Evolutionary conservation across 2,113 vertebrate genomes (phyloP).

Genomic region (Trematomus loennbergii): DNA sequence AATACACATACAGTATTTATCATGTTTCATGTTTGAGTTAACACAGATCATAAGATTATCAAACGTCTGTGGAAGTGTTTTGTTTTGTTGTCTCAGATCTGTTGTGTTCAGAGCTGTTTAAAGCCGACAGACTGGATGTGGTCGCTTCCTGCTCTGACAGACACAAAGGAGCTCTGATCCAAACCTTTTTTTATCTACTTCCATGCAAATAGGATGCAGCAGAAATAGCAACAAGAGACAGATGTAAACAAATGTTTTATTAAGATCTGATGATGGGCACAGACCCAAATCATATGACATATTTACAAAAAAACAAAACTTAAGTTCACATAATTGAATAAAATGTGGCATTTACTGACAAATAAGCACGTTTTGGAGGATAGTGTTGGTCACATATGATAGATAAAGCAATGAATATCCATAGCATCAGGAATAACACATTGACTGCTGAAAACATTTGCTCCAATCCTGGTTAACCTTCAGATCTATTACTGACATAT

Average conservation of each 20-base stretch:
- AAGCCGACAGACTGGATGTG: not conserved
- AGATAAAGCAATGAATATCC: not conserved
- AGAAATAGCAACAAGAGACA: slow-evolving; percentile 21
- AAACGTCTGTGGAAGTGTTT: slow-evolving; percentile 2
- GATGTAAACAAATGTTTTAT: slow-evolving; percentile 50
- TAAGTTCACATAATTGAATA: not conserved
- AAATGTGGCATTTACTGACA: not conserved
- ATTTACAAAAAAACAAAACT: not conserved
- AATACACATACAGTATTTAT: too few relatives aligned
- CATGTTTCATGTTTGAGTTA: too few relatives aligned
- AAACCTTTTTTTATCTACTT: slow-evolving; percentile 2
- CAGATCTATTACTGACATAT: not conserved
- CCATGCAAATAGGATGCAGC: not conserved
- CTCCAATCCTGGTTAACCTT: not conserved
- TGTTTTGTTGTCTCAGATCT: not conserved
- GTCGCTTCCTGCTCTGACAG: slow-evolving; percentile 35
- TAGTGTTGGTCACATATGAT: not conserved
- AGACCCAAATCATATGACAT: not conserved
- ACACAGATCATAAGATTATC: not conserved
- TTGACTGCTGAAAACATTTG: not conserved
- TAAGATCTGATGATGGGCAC: slow-evolving; percentile 26
- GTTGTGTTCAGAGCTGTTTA: slow-evolving; percentile 28
- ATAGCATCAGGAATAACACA: not conserved
- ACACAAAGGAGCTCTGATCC: slow-evolving; percentile 28
- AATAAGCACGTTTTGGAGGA: not conserved